Percentiles rank a stretch among this genome's conserved stretches.
Conservation (phyloP, 2,888 invertebrate genomes). For the Perdita meconis region DNA sequence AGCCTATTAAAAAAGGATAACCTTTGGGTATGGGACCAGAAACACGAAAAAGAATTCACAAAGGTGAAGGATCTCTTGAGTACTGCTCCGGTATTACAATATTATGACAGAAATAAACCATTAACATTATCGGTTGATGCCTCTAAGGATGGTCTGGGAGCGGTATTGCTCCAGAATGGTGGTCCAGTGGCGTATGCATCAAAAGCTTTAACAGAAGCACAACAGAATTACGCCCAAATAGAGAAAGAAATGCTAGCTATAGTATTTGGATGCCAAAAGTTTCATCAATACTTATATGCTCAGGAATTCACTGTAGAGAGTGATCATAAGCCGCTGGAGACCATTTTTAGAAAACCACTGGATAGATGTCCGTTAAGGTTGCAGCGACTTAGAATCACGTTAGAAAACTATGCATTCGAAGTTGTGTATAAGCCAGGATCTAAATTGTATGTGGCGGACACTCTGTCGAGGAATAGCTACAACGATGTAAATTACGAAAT, state of each 20-base stretch:
- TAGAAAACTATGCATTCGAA: background rate
- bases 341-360: background rate
- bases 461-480: background rate
- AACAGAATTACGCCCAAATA: background rate
- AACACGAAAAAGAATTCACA: background rate
- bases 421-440: background rate
- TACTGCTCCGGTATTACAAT: too few relatives aligned
- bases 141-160: background rate
- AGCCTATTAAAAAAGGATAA: background rate
- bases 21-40: background rate
- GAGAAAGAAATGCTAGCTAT: conserved; percentile 4
- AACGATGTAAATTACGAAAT: background rate
- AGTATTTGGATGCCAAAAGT: background rate
- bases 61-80: background rate
- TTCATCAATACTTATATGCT: background rate
- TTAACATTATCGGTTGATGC: too few relatives aligned
- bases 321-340: background rate
- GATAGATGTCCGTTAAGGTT: background rate
- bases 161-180: background rate
- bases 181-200: conserved; percentile 1
- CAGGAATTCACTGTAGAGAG: background rate
- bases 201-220: background rate
- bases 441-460: background rate
- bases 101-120: too few relatives aligned
- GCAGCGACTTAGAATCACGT: background rate